Evolutionary conservation across 2,888 invertebrate species (phyloP).

Genomic region (Polydesmus complanatus): DNA sequence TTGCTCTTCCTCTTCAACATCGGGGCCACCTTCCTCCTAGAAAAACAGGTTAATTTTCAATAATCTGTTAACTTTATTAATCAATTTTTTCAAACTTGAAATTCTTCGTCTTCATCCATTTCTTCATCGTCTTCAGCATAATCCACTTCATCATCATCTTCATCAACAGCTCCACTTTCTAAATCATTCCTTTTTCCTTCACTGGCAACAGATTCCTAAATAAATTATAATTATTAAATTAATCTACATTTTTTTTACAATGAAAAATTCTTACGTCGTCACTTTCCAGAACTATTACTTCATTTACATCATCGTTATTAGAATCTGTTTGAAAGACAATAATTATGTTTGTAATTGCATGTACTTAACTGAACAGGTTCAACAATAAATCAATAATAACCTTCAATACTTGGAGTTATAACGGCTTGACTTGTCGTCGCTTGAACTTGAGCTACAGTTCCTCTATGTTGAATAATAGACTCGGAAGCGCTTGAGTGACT

Average conservation of each 20-base stretch:
- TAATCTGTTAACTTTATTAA: constrained; percentile 22
- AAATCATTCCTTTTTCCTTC: constrained; percentile 9
- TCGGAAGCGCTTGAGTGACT: not conserved
- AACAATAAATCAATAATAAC: no score
- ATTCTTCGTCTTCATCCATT: constrained; percentile 43
- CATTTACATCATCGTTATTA: constrained; percentile 1
- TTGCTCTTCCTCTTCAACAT: constrained; percentile 21
- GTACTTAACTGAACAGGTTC: no score
- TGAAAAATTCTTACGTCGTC: constrained; percentile 4
- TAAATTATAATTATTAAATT: not conserved
- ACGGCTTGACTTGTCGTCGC: not conserved
- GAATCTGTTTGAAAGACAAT: no score
- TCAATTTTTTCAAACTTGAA: constrained; percentile 40
- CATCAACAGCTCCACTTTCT: constrained; percentile 13
- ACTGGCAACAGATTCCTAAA: constrained; percentile 15
- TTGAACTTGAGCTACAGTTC: not conserved
- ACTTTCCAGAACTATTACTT: constrained; percentile 9
- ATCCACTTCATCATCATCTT: constrained; percentile 30
- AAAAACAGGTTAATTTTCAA: constrained; percentile 16
- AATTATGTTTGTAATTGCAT: no score
- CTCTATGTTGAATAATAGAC: not conserved
- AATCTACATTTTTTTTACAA: not conserved
- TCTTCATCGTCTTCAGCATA: constrained; percentile 50
- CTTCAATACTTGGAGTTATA: not conserved
- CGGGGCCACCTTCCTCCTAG: not conserved